Conservation (phyloP, 2,113 vertebrate genomes). For the Baryphthengus martii region DNA sequence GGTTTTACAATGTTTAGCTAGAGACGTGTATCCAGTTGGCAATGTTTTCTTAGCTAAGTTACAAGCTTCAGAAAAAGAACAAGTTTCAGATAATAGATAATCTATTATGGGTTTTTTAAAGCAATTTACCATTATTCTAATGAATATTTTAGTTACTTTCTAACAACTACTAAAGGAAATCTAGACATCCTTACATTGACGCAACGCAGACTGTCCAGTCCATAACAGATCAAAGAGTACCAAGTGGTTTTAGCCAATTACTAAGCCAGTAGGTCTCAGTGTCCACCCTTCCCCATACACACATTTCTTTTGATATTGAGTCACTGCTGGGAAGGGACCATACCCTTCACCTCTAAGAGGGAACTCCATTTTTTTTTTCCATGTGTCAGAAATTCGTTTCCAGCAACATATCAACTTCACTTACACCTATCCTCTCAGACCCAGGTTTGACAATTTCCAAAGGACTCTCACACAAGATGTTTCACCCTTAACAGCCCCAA, state of each 20-base stretch:
- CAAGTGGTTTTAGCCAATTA: not conserved
- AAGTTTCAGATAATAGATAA: not conserved
- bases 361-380: not conserved
- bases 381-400: not conserved
- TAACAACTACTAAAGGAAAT: not conserved
- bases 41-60: constrained; percentile 1
- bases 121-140: not conserved
- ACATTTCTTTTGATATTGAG: not conserved
- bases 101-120: not conserved
- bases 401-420: not conserved
- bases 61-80: not conserved
- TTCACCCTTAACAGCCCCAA: not conserved
- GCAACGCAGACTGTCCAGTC: not conserved
- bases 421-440: not conserved
- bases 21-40: not conserved
- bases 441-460: not conserved
- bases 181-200: not conserved
- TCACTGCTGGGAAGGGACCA: not conserved
- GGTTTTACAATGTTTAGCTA: not conserved
- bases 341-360: not conserved
- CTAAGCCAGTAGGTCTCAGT: not conserved
- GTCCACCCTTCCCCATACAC: not conserved
- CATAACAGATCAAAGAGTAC: not conserved
- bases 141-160: not conserved
- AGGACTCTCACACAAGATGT: not conserved